Conservation (phyloP, 2,797 vertebrate genomes). For the Hypotaenidia okinawae region DNA sequence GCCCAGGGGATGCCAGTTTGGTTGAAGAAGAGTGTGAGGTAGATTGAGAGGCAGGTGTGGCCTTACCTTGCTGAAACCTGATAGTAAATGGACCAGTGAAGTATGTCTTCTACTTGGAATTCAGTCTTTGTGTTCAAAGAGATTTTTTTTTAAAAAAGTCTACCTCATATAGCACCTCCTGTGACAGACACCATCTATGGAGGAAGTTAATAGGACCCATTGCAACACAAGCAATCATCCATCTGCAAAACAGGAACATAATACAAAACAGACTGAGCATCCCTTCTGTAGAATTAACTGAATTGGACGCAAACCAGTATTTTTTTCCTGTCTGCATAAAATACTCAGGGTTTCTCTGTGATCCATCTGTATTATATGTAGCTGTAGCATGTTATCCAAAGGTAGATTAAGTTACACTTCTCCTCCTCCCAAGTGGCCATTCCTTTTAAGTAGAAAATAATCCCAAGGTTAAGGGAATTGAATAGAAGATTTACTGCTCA, state of each 20-base stretch:
- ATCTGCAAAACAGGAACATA: background rate
- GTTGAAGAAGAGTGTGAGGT: background rate
- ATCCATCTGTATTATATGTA: background rate
- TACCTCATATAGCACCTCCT: background rate
- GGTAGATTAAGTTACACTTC: conserved; percentile 20
- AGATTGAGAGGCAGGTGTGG: background rate
- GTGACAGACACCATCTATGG: background rate
- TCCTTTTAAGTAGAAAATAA: conserved; percentile 9
- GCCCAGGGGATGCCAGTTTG: rapidly evolving
- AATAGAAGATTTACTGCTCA: conserved; percentile 2
- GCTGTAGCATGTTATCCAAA: background rate
- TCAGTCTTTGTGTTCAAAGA: background rate
- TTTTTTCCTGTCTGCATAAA: background rate
- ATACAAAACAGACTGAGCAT: background rate
- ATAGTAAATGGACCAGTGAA: background rate
- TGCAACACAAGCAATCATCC: background rate
- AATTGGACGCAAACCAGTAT: background rate
- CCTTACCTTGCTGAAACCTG: background rate
- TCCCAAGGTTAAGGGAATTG: conserved; percentile 10
- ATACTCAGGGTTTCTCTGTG: background rate
- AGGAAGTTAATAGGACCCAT: background rate
- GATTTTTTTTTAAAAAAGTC: background rate
- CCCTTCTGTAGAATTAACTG: background rate
- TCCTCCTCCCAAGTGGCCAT: background rate
- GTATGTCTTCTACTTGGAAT: background rate